phyloP scores from a whole-genome alignment of 2,113 vertebrate genomes.

The Macquaria australasica region DNA sequence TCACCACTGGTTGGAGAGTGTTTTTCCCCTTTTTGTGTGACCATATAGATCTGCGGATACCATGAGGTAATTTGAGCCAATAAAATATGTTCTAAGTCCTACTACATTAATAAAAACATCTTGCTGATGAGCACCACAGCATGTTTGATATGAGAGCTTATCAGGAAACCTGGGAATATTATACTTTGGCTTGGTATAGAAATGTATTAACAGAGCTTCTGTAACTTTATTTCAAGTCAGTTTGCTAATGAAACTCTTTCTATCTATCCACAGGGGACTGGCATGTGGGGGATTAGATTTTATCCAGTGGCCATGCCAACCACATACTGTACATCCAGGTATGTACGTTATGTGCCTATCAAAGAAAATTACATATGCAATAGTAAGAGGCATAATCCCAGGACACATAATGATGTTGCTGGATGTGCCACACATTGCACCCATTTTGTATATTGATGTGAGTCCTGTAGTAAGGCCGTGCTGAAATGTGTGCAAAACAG shows the following conservation, averaged over 20 bases:
- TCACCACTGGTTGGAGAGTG: not conserved
- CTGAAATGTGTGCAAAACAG: not conserved
- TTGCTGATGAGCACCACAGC: not conserved
- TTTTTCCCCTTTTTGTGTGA: not conserved
- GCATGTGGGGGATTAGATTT: not conserved
- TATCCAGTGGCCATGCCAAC: conserved; percentile 43
- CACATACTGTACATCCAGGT: conserved; percentile 11
- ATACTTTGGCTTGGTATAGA: not conserved
- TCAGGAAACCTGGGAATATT: not conserved
- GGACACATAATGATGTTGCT: not conserved
- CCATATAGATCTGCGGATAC: not conserved
- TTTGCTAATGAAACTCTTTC: conserved; percentile 2
- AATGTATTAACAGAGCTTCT: not conserved
- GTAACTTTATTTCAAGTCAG: not conserved
- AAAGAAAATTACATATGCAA: not conserved
- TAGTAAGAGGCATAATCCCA: not conserved
- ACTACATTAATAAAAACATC: not conserved
- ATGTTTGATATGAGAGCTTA: not conserved
- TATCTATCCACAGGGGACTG: not conserved
- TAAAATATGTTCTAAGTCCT: not conserved
- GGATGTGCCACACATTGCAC: not conserved
- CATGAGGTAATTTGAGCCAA: not conserved
- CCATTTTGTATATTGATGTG: not conserved
- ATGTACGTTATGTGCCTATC: not conserved
- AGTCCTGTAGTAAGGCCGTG: not conserved